Percentiles rank a stretch among this genome's conserved stretches.
phyloP scores from a whole-genome alignment of 30 jellyfish, hydroid and myxozoan genomes.

The Aurelia coerulea region DNA sequence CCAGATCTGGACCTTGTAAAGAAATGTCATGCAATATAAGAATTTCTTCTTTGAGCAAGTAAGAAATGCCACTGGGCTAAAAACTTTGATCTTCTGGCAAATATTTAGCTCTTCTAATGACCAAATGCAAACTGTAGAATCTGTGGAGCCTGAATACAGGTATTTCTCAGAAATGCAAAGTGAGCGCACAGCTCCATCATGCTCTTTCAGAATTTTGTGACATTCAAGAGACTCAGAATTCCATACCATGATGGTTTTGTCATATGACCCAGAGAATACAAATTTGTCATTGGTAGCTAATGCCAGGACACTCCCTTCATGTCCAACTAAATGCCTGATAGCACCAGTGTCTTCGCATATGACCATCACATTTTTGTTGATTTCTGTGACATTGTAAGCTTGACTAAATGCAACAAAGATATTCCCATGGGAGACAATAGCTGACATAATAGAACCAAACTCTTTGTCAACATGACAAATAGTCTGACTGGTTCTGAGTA shows the following conservation, averaged over 20 bases:
- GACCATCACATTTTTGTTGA: conserved; percentile 57
- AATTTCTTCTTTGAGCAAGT: conserved; percentile 79
- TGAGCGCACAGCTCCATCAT: conserved; percentile 82
- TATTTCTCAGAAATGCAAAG: conserved; percentile 64
- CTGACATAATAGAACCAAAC: conserved; percentile 55
- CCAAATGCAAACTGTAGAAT: conserved; percentile 72
- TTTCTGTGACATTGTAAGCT: conserved; percentile 4
- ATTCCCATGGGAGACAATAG: conserved; percentile 12
- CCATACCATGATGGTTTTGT: conserved; percentile 86
- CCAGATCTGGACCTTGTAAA: conserved; percentile 77
- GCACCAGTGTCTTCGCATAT: conserved; percentile 31
- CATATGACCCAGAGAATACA: conserved; percentile 85
- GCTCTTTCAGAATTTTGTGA: conserved; percentile 46
- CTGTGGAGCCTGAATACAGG: conserved; percentile 85
- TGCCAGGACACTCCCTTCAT: conserved; percentile 68
- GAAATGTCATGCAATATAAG: conserved; percentile 65
- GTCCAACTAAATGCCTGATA: conserved; percentile 83
- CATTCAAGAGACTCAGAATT: conserved; percentile 69
- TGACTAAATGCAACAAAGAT: conserved; percentile 63
- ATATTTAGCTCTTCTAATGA: conserved; percentile 22
- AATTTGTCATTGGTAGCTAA: conserved; percentile 48
- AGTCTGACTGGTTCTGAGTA: conserved; percentile 51
- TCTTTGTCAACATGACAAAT: conserved; percentile 43
- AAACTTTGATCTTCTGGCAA: conserved; percentile 11
- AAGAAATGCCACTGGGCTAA: conserved; percentile 61